Base-by-base conservation (phyloP, 2,797 vertebrate species). In the Dendrocincla fuliginosa region DNA sequence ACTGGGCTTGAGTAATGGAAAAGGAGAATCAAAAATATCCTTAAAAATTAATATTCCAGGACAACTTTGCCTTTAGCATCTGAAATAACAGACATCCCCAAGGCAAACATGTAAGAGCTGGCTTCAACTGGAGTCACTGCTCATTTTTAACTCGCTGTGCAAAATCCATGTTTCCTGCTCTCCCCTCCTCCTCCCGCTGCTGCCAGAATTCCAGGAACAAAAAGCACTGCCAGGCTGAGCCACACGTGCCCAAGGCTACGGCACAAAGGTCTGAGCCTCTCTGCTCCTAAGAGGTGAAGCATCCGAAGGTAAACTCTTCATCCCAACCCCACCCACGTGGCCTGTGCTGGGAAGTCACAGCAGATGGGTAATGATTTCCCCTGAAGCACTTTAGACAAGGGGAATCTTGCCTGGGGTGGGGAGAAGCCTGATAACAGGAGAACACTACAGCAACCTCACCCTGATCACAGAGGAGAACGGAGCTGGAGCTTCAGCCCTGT, bases 181-280 rank as follows among this genome's bases (percentile, higher is more conserved):
- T 67, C 42, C 33, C 60, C 56, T 89, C 78, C 79, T 83, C 50
- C 73, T 65, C 3, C 16, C 1, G 6, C 65, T 61, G 74, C 77
- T 91, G 73, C 61, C 50, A 52, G 52, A 78, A 67, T 56, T 93
- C 57, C 82, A 91, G 76, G 82, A 55, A 68, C 60, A 50, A 55
- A 28, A 80, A 64, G 18, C 10, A 1, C 30, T 18, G 33, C 84
- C 0, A 2, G 87, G 79, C 60, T 55, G 82, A 92, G 82, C 90
- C 16, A 0, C 52, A 33, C 1, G 4, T 10, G 33, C 92, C 91
- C 3, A 0, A 5, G 2, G 84, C 78, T 64, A 23, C 0, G 0
- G 89, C 93, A 82, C 92, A 88, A 91, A 96, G 95, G 92, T 95
- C 92, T 93, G 92, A 85, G 59, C 78, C 67, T 89, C 70, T 41